Conservation (phyloP, 1,140 invertebrate species). For the Cydia fagiglandana region DNA sequence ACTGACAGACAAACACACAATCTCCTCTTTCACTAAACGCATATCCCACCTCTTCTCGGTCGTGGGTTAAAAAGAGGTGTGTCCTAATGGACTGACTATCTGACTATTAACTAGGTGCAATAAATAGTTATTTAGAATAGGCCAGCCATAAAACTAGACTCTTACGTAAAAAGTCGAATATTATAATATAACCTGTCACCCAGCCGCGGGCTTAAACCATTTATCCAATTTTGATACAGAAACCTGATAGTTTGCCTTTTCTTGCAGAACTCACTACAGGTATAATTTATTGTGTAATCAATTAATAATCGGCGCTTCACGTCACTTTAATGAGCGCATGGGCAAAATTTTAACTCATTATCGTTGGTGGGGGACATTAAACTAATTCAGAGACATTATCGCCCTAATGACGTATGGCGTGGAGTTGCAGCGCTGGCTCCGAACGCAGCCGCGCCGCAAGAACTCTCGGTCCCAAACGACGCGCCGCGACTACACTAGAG, state of each 20-base stretch:
- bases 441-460: constrained; percentile 14
- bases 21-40: no score
- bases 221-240: constrained; percentile 9
- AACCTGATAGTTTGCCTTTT: neutral
- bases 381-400: constrained; percentile 28
- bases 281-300: neutral
- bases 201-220: constrained; percentile 2
- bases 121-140: no score
- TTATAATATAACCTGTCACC: neutral
- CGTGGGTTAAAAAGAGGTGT: no score
- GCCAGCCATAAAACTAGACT: neutral
- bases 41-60: no score
- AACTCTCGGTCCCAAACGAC: neutral
- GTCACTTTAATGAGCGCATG: neutral
- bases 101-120: no score
- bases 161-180: neutral
- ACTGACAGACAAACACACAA: no score
- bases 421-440: neutral
- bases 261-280: neutral
- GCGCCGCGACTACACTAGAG: no score
- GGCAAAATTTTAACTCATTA: constrained; percentile 16
- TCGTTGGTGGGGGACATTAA: neutral
- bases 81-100: no score
- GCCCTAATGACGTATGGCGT: neutral
- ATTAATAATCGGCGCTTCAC: constrained; percentile 5